Evolutionary conservation across 1,140 invertebrate species (phyloP), one percentile per base, ranked within the genome.

Genomic region (Drosophila watanabei): DNA sequence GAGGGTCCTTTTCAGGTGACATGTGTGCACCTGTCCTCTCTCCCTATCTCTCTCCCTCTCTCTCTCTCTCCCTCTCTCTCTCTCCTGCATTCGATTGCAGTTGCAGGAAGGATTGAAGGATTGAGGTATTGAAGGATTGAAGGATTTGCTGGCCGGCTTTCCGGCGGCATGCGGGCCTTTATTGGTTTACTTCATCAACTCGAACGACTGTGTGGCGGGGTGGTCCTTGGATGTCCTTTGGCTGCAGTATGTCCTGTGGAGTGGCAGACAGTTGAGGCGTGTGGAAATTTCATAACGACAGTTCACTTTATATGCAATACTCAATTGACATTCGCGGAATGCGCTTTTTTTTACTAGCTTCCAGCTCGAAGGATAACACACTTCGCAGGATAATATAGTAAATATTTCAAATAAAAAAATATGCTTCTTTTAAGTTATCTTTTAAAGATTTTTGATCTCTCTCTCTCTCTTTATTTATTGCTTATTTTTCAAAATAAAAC

Each of bases 111-210:
- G 30, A 32, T 24, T 32, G 48, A 28, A 30, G 82, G 75, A 41
- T 33, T 43, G 37, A 35, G 20, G 82, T 62, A 86, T 81, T 81
- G 14, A 5, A 16, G 14, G 35, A 41, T 43, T 59, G 56, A 43
- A 30, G 83, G 76, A 87, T 87, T 87, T 87, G 66, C 75, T 52
- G 51, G 51, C 62, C 51, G 80, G 80, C 80, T 86, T 85, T 86
- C 73, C 68, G 58, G 58, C 66, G 80, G 79, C 80, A 82, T 82
- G 80, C 80, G 62, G 62, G 79, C 83, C 79, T 87, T 87, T 87
- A 87, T 87, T 87, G 84, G 83, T 87, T 87, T 87, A 87, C 83
- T 87, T 87, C 83, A 87, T 87, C 83, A 87, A 87, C 79, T 87
- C 76, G 83, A 87, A 86, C 85, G 64, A 82, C 69, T 35, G 35